A percentile compares a stretch with the other conserved stretches of the same genome.
phyloP scores from a whole-genome alignment of 2,888 invertebrate species.

The Trissolcus japonicus region DNA sequence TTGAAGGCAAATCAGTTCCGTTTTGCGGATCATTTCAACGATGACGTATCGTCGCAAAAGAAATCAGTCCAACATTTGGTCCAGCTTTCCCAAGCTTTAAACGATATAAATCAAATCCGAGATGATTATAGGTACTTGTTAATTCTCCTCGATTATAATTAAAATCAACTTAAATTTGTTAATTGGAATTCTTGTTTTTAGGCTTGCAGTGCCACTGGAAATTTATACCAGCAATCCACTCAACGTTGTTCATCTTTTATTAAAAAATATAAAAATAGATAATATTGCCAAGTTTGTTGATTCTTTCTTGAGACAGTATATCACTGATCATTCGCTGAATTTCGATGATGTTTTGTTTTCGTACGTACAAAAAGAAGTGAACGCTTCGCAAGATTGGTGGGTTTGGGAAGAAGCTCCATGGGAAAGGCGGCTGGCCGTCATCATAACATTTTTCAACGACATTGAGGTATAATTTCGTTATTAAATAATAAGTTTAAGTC shows the following conservation, averaged over 20 bases:
- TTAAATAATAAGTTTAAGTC: background rate
- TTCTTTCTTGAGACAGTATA: slow-evolving; percentile 74
- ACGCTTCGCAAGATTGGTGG: slow-evolving; percentile 69
- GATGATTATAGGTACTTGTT: slow-evolving; percentile 62
- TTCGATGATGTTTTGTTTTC: slow-evolving; percentile 72
- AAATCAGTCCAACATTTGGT: slow-evolving; percentile 65
- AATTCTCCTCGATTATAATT: background rate
- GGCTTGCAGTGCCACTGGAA: slow-evolving; percentile 64
- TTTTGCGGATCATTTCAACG: slow-evolving; percentile 59
- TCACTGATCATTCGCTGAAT: slow-evolving; percentile 74
- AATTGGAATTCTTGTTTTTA: slow-evolving; percentile 28
- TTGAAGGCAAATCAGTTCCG: slow-evolving; percentile 64
- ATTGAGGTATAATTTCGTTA: slow-evolving; percentile 62
- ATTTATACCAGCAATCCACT: slow-evolving; percentile 64
- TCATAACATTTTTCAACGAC: slow-evolving; percentile 68
- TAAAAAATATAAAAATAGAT: slow-evolving; percentile 65
- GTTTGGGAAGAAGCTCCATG: slow-evolving; percentile 72
- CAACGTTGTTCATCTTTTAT: slow-evolving; percentile 63
- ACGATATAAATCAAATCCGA: slow-evolving; percentile 67
- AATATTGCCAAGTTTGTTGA: slow-evolving; percentile 70
- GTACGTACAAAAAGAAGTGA: slow-evolving; percentile 62
- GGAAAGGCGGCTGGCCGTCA: slow-evolving; percentile 68
- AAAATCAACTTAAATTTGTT: too few relatives aligned
- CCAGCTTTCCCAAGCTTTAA: slow-evolving; percentile 64
- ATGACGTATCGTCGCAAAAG: slow-evolving; percentile 64